Base-by-base conservation (phyloP, 1,140 invertebrate species). In the Liolophura sinensis region DNA sequence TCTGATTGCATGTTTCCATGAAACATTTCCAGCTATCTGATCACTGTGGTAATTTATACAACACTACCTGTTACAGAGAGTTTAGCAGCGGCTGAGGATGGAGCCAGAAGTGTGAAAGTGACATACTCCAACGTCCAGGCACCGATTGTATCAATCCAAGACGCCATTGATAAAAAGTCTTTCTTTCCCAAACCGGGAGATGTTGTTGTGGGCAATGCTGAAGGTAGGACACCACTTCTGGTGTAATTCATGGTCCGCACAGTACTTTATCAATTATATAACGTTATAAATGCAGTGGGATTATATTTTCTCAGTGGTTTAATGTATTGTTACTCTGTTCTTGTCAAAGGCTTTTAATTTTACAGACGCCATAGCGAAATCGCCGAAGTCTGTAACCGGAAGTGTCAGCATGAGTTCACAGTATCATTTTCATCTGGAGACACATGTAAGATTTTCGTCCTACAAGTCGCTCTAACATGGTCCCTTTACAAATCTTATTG, bases 61-160 rank as follows among this genome's bases (percentile, higher is more conserved):
- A 40, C 31, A 9, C 31, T 40, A 40, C 31, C 9, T 40, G 31
- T 59, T 71, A 15, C 61, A 86, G 15, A 89, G 54, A 69, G 85
- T 48, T 84, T 88, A 47, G 91, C 91, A 0, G 79, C 89, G 1
- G 82, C 87, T 50, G 91, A 91, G 5, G 87, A 89, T 0, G 85
- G 87, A 47, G 79, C 88, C 69, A 51, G 78, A 72, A 82, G 70
- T 70, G 90, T 94, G 0, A 87, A 89, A 76, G 84, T 94, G n/a
- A 86, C 85, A 14, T 92, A 93, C 71, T 73, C 74, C 12, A 84
- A 87, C n/a, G 56, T 84, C 0, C 72, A 79, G 65, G 87, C 87
- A 57, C 87, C 89, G 1, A 76, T 92, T 16, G 67, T 92, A 6
- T 69, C 73, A 16, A 69, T 80, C 50, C n/a, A 88, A 11, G 71